phyloP scores from a whole-genome alignment of 2,888 invertebrate species.

The Tenthredo livida region DNA sequence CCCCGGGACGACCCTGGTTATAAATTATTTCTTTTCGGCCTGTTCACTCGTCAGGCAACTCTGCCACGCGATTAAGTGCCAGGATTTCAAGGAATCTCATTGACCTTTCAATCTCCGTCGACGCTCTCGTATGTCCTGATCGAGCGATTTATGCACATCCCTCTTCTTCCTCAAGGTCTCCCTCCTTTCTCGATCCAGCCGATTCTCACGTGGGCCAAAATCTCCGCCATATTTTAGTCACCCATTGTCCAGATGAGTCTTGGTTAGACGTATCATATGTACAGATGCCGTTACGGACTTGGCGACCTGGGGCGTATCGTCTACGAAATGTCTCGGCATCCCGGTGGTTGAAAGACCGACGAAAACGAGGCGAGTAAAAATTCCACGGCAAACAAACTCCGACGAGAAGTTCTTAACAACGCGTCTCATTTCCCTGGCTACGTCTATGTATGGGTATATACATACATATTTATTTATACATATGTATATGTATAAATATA shows the following conservation, averaged over 20 bases:
- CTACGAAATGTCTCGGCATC: constrained; percentile 25
- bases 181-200: neutral
- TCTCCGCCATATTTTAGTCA: neutral
- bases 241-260: neutral
- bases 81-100: constrained; percentile 37
- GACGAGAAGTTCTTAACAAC: constrained; percentile 41
- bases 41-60: constrained; percentile 27
- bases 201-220: neutral
- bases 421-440: constrained; percentile 28
- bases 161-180: neutral
- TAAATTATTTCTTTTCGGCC: constrained; percentile 45
- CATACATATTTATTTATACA: neutral
- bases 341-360: constrained; percentile 7
- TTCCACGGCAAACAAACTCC: constrained; percentile 49
- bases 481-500: neutral
- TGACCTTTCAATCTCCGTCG: constrained; percentile 36
- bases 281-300: neutral
- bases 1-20: constrained; percentile 29
- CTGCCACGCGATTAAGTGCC: constrained; percentile 31
- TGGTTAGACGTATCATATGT: neutral
- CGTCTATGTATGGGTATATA: neutral
- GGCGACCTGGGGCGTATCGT: neutral
- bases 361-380: constrained; percentile 43
- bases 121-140: neutral
- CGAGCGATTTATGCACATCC: constrained; percentile 31